These are phyloP conservation scores for Cancer borealis DNA, from an alignment of 2,888 invertebrate species.

Conservation along the genomic window DNA sequence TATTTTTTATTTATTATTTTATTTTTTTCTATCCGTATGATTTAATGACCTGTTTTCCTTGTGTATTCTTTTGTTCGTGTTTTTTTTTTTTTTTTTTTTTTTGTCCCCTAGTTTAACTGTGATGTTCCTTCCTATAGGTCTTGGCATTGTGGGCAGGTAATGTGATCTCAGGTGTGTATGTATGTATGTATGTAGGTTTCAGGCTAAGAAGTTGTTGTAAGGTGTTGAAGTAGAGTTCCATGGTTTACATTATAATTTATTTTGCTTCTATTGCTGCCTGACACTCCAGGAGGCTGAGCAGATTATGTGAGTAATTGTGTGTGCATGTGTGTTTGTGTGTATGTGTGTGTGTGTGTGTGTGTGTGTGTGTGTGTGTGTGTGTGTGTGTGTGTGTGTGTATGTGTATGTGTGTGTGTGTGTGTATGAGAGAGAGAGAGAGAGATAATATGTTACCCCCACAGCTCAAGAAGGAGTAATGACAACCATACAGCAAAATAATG, in stretches of 20 bases:
- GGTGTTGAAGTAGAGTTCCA: not conserved
- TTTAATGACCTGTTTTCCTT: not conserved
- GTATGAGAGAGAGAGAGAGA: not conserved
- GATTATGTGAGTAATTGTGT: not conserved
- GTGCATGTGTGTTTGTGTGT: not conserved
- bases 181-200: not conserved
- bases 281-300: not conserved
- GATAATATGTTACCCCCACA: not conserved
- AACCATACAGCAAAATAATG: not conserved
- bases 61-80: too few species aligned
- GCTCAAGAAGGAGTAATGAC: not conserved
- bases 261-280: not conserved
- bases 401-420: too few species aligned
- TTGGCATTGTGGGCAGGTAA: slow-evolving; percentile 4
- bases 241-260: not conserved
- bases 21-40: not conserved
- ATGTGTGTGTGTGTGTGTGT: too few species aligned
- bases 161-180: not conserved
- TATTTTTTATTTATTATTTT: not conserved
- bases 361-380: too few species aligned
- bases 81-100: not conserved
- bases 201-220: not conserved
- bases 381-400: too few species aligned
- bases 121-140: not conserved
- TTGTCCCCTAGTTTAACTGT: not conserved